phyloP scores from a whole-genome alignment of 2,797 vertebrate species.

The Petrocephalus sullivani region DNA sequence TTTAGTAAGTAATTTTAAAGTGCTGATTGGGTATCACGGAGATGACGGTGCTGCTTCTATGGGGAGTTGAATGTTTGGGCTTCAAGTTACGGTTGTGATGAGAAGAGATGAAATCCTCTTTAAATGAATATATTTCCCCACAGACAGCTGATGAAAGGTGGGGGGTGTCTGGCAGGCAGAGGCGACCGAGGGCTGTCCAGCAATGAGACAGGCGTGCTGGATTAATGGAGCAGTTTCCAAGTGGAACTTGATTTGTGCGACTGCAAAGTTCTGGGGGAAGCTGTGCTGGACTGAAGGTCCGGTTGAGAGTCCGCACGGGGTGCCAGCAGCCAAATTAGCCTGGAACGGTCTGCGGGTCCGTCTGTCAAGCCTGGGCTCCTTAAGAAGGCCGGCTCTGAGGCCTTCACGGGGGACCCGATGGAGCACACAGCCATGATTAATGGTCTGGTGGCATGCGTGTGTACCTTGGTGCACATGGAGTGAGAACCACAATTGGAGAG shows the following conservation, averaged over 20 bases:
- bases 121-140: slow-evolving; percentile 11
- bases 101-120: neutral
- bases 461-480: slow-evolving; percentile 26
- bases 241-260: neutral
- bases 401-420: neutral
- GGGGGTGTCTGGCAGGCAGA: neutral
- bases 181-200: neutral
- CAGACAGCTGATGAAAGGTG: slow-evolving; percentile 13
- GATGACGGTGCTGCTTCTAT: neutral
- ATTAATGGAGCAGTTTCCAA: neutral
- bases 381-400: neutral
- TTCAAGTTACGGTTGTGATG: neutral
- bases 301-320: neutral
- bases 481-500: slow-evolving; percentile 39
- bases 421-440: slow-evolving; percentile 28
- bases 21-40: neutral
- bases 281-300: neutral
- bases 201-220: neutral
- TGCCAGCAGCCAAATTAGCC: neutral
- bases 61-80: neutral
- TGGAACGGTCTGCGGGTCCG: neutral
- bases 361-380: neutral
- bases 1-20: neutral
- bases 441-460: slow-evolving; percentile 28
- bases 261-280: neutral